phyloP scores from a whole-genome alignment of 2,888 invertebrate genomes.

The Callosobruchus maculatus region DNA sequence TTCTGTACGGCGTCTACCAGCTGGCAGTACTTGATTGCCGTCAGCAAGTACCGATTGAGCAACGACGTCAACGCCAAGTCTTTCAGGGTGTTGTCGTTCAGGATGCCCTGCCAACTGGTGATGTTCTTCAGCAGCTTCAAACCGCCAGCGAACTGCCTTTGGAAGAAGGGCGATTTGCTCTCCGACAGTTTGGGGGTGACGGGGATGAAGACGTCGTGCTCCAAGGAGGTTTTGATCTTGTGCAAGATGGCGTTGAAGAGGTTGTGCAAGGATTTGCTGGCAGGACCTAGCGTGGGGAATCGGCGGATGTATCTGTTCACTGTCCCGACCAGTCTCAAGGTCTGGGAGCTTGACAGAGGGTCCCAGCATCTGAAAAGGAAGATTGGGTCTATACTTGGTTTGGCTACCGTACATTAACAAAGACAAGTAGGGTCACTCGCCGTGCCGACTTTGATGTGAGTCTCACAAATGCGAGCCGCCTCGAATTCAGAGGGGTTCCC shows the following conservation, averaged over 20 bases:
- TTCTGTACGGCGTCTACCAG: constrained; percentile 54
- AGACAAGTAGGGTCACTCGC: too few species aligned
- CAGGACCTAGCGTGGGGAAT: constrained; percentile 63
- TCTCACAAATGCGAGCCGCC: too few species aligned
- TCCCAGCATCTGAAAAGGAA: constrained; percentile 70
- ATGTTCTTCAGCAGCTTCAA: constrained; percentile 76
- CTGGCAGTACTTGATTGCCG: constrained; percentile 43
- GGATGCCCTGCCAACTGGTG: constrained; percentile 74
- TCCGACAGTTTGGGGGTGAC: constrained; percentile 74
- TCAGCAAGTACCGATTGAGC: constrained; percentile 62
- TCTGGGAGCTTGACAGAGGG: constrained; percentile 86
- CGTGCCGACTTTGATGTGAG: too few species aligned
- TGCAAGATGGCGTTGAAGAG: constrained; percentile 69
- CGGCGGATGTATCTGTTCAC: constrained; percentile 66
- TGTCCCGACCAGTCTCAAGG: constrained; percentile 72
- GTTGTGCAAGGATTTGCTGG: constrained; percentile 59
- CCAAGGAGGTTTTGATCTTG: constrained; percentile 72
- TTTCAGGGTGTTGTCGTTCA: constrained; percentile 68
- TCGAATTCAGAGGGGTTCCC: too few species aligned
- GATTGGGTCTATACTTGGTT: not conserved
- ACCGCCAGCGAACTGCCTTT: constrained; percentile 79
- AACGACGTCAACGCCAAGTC: constrained; percentile 73
- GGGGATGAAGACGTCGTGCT: constrained; percentile 92
- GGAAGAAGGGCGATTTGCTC: constrained; percentile 69
- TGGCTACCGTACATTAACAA: too few species aligned